Conservation (phyloP, 2,113 vertebrate species). For the Chauna torquata region DNA sequence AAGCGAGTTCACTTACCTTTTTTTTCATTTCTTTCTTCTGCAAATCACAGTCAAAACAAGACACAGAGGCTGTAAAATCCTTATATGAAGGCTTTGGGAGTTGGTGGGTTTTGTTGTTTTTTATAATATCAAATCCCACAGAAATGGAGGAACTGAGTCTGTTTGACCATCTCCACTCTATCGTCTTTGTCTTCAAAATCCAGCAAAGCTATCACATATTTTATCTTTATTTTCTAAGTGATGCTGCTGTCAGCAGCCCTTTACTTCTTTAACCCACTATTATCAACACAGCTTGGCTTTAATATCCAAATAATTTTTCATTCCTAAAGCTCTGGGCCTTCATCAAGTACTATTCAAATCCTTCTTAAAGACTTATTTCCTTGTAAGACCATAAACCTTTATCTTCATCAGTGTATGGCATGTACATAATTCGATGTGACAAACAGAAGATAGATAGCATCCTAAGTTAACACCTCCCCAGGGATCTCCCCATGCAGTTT, state of each 20-base stretch:
- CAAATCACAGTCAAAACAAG: background rate
- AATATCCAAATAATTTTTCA: background rate
- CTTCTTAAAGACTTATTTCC: background rate
- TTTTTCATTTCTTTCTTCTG: background rate
- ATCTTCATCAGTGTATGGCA: background rate
- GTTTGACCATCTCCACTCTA: background rate
- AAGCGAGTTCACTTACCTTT: background rate
- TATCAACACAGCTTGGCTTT: background rate
- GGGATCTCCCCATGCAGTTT: background rate
- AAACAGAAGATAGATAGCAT: background rate
- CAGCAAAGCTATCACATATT: background rate
- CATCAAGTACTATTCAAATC: background rate
- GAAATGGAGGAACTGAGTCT: background rate
- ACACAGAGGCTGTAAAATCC: background rate
- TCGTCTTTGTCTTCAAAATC: background rate
- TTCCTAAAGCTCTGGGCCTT: background rate
- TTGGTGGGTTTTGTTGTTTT: background rate
- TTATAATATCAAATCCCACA: background rate
- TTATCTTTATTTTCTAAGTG: background rate
- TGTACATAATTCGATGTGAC: background rate
- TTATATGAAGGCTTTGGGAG: background rate
- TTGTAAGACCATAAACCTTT: background rate
- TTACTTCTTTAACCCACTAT: background rate
- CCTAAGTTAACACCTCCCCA: background rate
- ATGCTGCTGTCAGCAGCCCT: background rate